Percentiles rank a stretch among this genome's conserved stretches.
Evolutionary conservation across 2,797 vertebrate species (phyloP).

Genomic region (Rhinoraja longicauda): DNA sequence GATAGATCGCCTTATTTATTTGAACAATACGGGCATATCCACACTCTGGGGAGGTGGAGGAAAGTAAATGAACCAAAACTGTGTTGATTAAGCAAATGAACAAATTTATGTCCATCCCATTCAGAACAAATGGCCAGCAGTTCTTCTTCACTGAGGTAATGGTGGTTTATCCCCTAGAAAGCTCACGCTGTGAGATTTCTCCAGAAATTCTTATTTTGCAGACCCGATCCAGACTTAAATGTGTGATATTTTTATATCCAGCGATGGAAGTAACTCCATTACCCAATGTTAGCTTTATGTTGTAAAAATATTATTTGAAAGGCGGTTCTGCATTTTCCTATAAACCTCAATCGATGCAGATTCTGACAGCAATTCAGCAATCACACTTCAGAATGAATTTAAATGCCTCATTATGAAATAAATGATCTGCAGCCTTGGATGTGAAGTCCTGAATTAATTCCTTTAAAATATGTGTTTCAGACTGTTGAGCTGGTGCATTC

Average conservation of each 20-base stretch:
- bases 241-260: neutral
- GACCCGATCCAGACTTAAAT: neutral
- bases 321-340: neutral
- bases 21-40: neutral
- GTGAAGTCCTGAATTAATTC: conserved; percentile 24
- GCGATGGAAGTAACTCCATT: neutral
- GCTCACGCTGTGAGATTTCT: neutral
- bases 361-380: conserved; percentile 26
- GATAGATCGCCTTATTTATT: conserved; percentile 1
- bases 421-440: conserved; percentile 2
- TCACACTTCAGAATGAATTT: conserved; percentile 5
- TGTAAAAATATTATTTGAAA: conserved; percentile 4
- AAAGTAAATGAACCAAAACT: neutral
- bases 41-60: neutral
- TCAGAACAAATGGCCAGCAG: neutral
- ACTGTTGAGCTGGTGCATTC: conserved; percentile 4
- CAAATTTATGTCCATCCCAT: neutral
- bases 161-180: neutral
- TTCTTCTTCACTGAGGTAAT: neutral
- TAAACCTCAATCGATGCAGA: neutral
- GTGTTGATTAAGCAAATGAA: neutral
- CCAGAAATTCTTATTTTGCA: neutral
- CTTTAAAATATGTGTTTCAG: conserved; percentile 27
- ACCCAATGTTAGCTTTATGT: neutral
- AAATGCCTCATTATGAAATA: conserved; percentile 11